A percentile compares a stretch with the other conserved stretches of the same genome.
phyloP scores from a whole-genome alignment of 2,888 invertebrate genomes.

The Timandra comae region DNA sequence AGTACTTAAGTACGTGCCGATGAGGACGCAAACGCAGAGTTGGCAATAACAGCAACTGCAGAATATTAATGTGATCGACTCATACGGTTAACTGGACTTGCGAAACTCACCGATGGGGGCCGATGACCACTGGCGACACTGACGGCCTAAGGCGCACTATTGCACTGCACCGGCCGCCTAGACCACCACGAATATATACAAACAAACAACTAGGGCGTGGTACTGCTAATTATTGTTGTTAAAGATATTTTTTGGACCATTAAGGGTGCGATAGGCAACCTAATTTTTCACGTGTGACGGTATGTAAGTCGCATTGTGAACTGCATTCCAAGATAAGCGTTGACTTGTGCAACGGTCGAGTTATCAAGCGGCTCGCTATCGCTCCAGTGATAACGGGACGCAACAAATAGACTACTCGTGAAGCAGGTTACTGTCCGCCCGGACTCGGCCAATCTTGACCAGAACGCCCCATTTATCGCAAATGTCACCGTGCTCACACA shows the following conservation, averaged over 20 bases:
- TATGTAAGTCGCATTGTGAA: constrained; percentile 46
- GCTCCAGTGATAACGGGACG: constrained; percentile 56
- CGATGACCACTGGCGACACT: constrained; percentile 65
- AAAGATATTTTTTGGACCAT: constrained; percentile 16
- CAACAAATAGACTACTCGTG: constrained; percentile 42
- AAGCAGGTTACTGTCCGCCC: constrained; percentile 43
- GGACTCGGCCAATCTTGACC: constrained; percentile 31
- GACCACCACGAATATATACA: constrained; percentile 25
- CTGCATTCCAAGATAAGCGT: constrained; percentile 61
- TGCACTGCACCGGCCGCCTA: constrained; percentile 38
- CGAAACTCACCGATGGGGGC: constrained; percentile 69
- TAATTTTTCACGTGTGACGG: constrained; percentile 44
- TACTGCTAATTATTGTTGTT: constrained; percentile 21
- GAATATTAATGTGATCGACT: constrained; percentile 71
- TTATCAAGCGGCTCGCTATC: constrained; percentile 55
- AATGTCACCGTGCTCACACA: constrained; percentile 18
- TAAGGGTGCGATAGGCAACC: constrained; percentile 22
- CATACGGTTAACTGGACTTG: constrained; percentile 72
- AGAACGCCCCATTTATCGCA: constrained; percentile 43
- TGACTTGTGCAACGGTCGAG: constrained; percentile 49
- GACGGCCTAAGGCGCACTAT: constrained; percentile 30
- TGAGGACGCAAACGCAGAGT: constrained; percentile 49
- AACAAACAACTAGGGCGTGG: constrained; percentile 26
- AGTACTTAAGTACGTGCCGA: constrained; percentile 18
- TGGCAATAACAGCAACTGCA: constrained; percentile 58